Percentiles rank a stretch among this genome's conserved stretches.
These are phyloP conservation scores for Caenorhabditis drosophilae DNA, from an alignment of 2,888 invertebrate genomes.

Conservation along the genomic window DNA sequence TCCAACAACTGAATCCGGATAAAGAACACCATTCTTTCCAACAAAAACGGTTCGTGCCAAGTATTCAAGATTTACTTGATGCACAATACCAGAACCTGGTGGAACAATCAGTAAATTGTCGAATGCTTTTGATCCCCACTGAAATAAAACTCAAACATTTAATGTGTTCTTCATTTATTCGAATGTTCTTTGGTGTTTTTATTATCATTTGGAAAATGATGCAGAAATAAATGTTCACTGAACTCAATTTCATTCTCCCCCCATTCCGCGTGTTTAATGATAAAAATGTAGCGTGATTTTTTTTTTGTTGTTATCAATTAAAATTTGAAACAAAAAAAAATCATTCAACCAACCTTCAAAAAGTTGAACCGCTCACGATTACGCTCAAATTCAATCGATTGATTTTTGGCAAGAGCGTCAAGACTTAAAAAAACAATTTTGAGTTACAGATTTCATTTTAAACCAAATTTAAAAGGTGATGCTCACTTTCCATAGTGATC, in stretches of 20 bases:
- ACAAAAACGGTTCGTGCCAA: conserved; percentile 60
- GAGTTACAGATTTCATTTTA: too few relatives aligned
- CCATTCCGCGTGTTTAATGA: too few relatives aligned
- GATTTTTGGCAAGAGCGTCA: conserved; percentile 88
- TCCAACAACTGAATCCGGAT: conserved; percentile 91
- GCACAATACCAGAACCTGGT: conserved; percentile 96
- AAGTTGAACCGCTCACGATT: conserved; percentile 94
- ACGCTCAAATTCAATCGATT: conserved; percentile 90
- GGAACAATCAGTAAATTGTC: conserved; percentile 96
- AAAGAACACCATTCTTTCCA: conserved; percentile 74
- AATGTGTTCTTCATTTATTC: too few relatives aligned
- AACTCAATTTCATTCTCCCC: background rate
- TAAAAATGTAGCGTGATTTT: conserved; percentile 34
- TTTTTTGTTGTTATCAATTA: background rate
- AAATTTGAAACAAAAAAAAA: background rate
- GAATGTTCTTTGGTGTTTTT: conserved; percentile 1
- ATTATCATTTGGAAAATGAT: background rate
- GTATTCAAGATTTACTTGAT: conserved; percentile 92
- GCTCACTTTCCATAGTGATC: conserved; percentile 79
- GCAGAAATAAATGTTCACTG: background rate
- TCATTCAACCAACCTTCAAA: conserved; percentile 84
- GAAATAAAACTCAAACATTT: too few relatives aligned
- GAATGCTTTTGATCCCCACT: conserved; percentile 96
- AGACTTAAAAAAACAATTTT: conserved; percentile 74
- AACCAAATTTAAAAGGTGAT: background rate